Percentiles rank a stretch among this genome's conserved stretches.
Conservation (phyloP, 2,888 invertebrate species). For the Melinaea marsaeus region DNA sequence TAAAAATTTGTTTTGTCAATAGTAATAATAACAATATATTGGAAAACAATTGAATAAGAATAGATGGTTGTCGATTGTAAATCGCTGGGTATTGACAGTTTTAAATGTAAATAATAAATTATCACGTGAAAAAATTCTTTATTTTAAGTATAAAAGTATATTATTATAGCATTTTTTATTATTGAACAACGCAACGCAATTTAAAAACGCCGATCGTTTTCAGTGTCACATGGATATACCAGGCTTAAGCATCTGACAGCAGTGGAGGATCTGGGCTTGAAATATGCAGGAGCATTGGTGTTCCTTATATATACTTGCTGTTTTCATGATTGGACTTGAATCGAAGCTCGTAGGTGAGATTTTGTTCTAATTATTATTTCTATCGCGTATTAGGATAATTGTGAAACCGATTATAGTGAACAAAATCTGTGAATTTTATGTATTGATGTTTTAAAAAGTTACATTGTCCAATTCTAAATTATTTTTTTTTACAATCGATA, state of each 20-base stretch:
- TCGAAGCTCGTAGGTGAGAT: slow-evolving; percentile 64
- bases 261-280: slow-evolving; percentile 32
- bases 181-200: slow-evolving; percentile 2
- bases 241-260: slow-evolving; percentile 32
- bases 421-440: background rate
- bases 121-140: background rate
- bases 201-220: slow-evolving; percentile 34
- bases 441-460: background rate
- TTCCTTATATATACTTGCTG: slow-evolving; percentile 57
- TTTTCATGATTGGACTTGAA: slow-evolving; percentile 66
- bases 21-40: too few species aligned
- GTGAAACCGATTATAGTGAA: background rate
- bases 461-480: too few species aligned
- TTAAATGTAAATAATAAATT: background rate
- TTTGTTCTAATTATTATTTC: background rate
- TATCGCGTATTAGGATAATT: too few species aligned
- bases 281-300: slow-evolving; percentile 68
- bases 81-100: background rate
- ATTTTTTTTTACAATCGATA: background rate
- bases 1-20: too few species aligned
- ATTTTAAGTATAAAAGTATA: background rate
- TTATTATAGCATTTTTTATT: background rate
- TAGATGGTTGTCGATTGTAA: too few species aligned
- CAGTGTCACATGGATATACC: slow-evolving; percentile 46
- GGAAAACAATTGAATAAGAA: too few species aligned